Conservation (phyloP, 1,140 invertebrate genomes). For the Atta colombica region DNA sequence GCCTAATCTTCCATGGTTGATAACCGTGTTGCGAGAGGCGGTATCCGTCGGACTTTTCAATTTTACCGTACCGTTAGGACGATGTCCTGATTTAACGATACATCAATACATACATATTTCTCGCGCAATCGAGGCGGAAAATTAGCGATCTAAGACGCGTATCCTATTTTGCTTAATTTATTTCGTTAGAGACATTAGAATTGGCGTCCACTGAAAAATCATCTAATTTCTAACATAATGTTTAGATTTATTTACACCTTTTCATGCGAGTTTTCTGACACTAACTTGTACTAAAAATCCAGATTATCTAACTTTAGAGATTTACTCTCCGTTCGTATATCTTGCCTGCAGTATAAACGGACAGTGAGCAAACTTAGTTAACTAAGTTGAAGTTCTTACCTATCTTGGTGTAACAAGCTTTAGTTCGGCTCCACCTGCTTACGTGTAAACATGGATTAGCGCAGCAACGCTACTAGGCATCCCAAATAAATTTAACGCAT, state of each 20-base stretch:
- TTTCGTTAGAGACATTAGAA: not conserved
- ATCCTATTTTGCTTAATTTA: not conserved
- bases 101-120: not conserved
- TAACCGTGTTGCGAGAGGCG: conserved; percentile 3
- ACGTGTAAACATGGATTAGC: conserved; percentile 15
- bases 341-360: not conserved
- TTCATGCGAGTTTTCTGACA: not conserved
- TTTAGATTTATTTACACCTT: not conserved
- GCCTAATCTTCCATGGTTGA: not conserved
- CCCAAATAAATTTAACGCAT: not conserved
- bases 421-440: not conserved
- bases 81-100: conserved; percentile 27
- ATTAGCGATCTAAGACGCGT: not conserved
- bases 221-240: not conserved
- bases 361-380: conserved; percentile 39
- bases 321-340: conserved; percentile 2
- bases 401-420: not conserved
- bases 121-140: conserved; percentile 26
- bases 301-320: conserved; percentile 2
- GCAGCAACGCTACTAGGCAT: not conserved
- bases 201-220: not conserved
- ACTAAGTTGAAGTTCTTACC: not conserved
- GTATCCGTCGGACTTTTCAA: conserved; percentile 42
- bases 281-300: not conserved
- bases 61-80: conserved; percentile 46